phyloP scores from a whole-genome alignment of 2,797 vertebrate genomes.

The Bucorvus abyssinicus region DNA sequence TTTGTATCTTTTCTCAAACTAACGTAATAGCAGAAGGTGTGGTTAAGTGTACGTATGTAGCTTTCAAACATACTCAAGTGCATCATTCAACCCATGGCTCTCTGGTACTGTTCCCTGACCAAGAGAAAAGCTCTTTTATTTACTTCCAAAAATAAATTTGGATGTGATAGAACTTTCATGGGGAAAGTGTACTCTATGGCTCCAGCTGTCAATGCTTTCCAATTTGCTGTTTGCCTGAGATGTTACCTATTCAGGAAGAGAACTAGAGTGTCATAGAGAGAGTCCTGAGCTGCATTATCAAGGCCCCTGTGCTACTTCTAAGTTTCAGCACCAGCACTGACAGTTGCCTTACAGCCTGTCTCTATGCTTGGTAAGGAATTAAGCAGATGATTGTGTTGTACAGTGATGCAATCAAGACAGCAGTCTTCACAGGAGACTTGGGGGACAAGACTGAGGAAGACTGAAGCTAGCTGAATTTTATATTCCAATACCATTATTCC shows the following conservation, averaged over 20 bases:
- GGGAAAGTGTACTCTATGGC: neutral
- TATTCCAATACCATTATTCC: neutral
- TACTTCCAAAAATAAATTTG: neutral
- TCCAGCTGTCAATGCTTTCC: neutral
- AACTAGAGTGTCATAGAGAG: neutral
- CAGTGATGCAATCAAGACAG: neutral
- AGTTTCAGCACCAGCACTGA: neutral
- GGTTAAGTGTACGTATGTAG: neutral
- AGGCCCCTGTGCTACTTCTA: neutral
- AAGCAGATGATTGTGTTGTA: neutral
- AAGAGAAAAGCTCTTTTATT: neutral
- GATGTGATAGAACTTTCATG: rapidly evolving
- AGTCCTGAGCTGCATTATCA: neutral
- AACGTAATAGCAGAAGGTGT: neutral
- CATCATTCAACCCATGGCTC: neutral
- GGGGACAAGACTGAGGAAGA: neutral
- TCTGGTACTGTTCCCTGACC: neutral
- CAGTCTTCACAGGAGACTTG: neutral
- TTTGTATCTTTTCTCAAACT: neutral
- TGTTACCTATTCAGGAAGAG: neutral
- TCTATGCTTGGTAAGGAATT: neutral
- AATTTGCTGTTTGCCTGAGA: neutral
- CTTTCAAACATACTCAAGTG: neutral
- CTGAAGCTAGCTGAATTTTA: neutral
- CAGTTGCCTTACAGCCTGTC: neutral